Conservation (phyloP, 53 echinoderm and acorn worm genomes). For the Arbacia lixula region DNA sequence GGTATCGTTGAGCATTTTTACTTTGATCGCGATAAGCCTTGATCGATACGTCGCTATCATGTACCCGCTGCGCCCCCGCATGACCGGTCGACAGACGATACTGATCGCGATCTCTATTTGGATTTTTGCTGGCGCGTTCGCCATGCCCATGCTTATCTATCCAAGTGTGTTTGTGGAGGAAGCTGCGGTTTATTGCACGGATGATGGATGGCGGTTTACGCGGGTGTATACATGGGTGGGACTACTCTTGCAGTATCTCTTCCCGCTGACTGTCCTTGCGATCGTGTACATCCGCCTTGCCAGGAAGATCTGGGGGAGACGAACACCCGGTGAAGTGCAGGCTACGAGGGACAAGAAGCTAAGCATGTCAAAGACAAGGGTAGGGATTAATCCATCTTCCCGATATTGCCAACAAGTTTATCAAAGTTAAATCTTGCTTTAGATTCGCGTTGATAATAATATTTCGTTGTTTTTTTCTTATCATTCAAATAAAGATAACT, state of each 20-base stretch:
- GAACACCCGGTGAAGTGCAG: constrained; percentile 90
- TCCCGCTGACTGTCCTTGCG: constrained; percentile 69
- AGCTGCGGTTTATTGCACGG: constrained; percentile 73
- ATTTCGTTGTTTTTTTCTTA: no score
- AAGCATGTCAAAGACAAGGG: constrained; percentile 91
- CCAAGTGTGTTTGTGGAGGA: constrained; percentile 54
- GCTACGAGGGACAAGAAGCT: constrained; percentile 83
- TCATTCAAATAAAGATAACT: no score
- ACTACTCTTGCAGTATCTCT: constrained; percentile 82
- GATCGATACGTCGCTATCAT: constrained; percentile 95
- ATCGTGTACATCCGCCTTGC: constrained; percentile 85
- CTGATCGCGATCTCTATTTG: constrained; percentile 80
- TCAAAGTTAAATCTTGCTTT: no score
- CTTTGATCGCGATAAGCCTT: constrained; percentile 89
- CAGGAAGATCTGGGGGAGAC: constrained; percentile 82
- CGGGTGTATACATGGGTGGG: constrained; percentile 71
- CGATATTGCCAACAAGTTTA: background rate
- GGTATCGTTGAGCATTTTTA: constrained; percentile 92
- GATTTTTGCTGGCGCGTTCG: constrained; percentile 78
- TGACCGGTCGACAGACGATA: constrained; percentile 75
- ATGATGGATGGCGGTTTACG: constrained; percentile 63
- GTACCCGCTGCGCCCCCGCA: constrained; percentile 88
- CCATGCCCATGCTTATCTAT: constrained; percentile 83
- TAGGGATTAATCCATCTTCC: background rate
- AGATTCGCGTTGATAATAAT: no score